Percentiles rank a stretch among this genome's conserved stretches.
Conservation (phyloP, 2,797 vertebrate genomes). For the Simalia tracyae region DNA sequence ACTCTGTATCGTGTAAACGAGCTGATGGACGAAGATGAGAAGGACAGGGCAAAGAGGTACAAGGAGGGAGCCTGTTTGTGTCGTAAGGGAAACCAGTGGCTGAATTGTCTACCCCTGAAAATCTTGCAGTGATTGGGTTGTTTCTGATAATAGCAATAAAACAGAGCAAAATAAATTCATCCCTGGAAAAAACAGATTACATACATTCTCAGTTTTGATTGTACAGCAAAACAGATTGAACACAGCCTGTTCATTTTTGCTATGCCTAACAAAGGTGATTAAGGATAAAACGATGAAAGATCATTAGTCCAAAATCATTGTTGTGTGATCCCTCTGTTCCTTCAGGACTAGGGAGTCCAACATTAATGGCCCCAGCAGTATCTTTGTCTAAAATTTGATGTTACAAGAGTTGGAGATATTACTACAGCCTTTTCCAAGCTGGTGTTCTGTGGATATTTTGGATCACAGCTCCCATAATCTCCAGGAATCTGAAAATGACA, state of each 20-base stretch:
- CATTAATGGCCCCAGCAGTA: too few relatives aligned
- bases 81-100: too few relatives aligned
- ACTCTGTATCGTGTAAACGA: constrained; percentile 83
- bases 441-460: too few relatives aligned
- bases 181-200: too few relatives aligned
- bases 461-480: too few relatives aligned
- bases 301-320: background rate
- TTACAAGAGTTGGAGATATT: background rate
- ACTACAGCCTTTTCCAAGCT: background rate
- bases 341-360: background rate
- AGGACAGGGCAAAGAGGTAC: constrained; percentile 87
- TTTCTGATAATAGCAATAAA: background rate
- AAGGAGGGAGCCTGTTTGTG: background rate
- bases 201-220: background rate
- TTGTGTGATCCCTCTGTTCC: background rate
- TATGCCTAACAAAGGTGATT: background rate
- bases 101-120: background rate
- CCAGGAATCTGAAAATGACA: too few relatives aligned
- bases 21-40: constrained; percentile 88
- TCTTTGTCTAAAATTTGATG: background rate
- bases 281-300: background rate
- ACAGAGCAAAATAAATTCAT: background rate
- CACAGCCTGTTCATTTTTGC: background rate
- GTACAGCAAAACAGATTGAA: background rate
- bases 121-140: background rate